These are phyloP conservation scores for Aethina tumida DNA, from an alignment of 1,140 invertebrate species.

Conservation along the genomic window DNA sequence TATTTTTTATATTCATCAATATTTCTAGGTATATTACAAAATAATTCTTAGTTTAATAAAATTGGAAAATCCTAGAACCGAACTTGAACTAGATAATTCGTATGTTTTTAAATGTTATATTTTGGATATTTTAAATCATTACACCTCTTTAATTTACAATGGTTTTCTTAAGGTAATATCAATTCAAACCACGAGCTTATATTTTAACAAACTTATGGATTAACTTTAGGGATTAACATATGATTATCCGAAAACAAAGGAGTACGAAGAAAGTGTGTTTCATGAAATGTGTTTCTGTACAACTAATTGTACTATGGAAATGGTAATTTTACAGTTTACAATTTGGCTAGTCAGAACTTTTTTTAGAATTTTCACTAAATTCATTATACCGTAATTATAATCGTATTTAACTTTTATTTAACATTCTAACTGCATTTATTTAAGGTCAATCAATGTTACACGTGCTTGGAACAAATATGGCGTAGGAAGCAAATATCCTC, in stretches of 20 bases:
- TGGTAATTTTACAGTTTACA: conserved; percentile 21
- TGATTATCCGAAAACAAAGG: conserved; percentile 8
- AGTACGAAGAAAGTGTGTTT: not conserved
- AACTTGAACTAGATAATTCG: conserved; percentile 94
- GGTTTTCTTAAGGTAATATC: conserved; percentile 82
- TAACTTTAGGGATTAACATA: not conserved
- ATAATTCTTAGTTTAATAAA: too few relatives aligned
- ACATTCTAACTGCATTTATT: not conserved
- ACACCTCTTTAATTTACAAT: conserved; percentile 95
- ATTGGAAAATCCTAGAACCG: conserved; percentile 85
- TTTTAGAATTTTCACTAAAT: conserved; percentile 9
- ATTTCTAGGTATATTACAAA: too few relatives aligned
- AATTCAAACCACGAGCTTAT: not conserved
- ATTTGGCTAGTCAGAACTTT: conserved; percentile 19
- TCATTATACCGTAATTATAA: conserved; percentile 11
- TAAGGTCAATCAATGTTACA: not conserved
- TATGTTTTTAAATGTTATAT: conserved; percentile 93
- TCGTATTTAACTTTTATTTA: conserved; percentile 5
- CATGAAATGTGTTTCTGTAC: conserved; percentile 16
- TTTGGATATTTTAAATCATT: conserved; percentile 96
- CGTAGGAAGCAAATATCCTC: not conserved
- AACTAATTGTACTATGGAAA: conserved; percentile 18
- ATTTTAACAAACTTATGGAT: not conserved
- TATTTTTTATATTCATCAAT: too few relatives aligned
- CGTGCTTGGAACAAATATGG: conserved; percentile 1